Conservation (phyloP, 30 jellyfish, hydroid and myxozoan genomes). For the Kudoa iwatai region DNA sequence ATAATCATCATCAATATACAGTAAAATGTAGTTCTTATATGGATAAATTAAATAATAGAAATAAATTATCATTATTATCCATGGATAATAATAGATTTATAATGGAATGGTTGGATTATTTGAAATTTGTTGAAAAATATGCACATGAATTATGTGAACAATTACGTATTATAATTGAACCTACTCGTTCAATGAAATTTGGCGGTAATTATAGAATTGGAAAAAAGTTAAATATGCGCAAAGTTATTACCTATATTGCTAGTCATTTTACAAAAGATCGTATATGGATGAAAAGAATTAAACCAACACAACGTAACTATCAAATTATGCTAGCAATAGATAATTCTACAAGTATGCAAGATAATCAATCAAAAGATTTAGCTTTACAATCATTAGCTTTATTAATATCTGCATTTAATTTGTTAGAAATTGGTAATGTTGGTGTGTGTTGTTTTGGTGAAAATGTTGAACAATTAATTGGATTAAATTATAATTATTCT, state of each 20-base stretch:
- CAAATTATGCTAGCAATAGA: constrained; percentile 58
- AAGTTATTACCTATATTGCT: constrained; percentile 66
- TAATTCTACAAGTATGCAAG: constrained; percentile 86
- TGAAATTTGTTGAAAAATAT: constrained; percentile 8
- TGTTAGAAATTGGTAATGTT: too few relatives aligned
- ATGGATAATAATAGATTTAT: too few relatives aligned
- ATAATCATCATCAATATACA: too few relatives aligned
- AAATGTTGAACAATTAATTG: too few relatives aligned
- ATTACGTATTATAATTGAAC: constrained; percentile 47
- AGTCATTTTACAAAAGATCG: constrained; percentile 64
- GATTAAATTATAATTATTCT: too few relatives aligned
- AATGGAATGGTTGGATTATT: constrained; percentile 65
- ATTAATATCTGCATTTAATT: too few relatives aligned
- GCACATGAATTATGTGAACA: constrained; percentile 83
- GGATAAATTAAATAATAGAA: too few relatives aligned
- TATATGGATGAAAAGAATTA: constrained; percentile 70
- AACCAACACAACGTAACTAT: constrained; percentile 28
- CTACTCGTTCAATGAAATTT: constrained; percentile 46
- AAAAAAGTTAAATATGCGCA: constrained; percentile 63
- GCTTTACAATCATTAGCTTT: neutral
- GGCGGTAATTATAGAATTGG: constrained; percentile 90
- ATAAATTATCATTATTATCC: too few relatives aligned
- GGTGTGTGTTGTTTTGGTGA: too few relatives aligned
- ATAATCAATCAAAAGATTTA: constrained; percentile 42
- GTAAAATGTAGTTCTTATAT: too few relatives aligned